Evolutionary conservation across 2,888 invertebrate genomes (phyloP).

Genomic region (Spodoptera picta): DNA sequence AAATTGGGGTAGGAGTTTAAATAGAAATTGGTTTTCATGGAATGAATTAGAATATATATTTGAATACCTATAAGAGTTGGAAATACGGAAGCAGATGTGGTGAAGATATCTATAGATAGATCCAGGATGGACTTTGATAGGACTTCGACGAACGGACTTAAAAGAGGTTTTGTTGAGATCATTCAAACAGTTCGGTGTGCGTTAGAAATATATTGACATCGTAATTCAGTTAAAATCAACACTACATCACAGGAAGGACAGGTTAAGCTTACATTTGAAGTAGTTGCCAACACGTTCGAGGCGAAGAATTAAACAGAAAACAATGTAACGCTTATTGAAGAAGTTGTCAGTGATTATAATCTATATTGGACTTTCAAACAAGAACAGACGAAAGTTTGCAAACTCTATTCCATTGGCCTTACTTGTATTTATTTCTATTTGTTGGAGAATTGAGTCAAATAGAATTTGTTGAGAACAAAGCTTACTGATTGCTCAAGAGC

Average conservation of each 20-base stretch:
- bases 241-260: conserved; percentile 32
- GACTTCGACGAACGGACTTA: not conserved
- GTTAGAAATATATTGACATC: conserved; percentile 35
- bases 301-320: conserved; percentile 36
- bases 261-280: conserved; percentile 46
- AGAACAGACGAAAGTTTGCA: conserved; percentile 1
- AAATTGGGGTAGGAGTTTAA: conserved; percentile 4
- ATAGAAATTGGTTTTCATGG: not conserved
- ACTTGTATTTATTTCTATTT: not conserved
- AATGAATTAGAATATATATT: not conserved
- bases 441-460: conserved; percentile 5
- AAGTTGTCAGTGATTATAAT: conserved; percentile 22
- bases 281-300: conserved; percentile 42
- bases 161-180: not conserved
- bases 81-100: not conserved
- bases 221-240: conserved; percentile 32
- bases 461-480: conserved; percentile 14
- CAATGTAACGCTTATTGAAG: conserved; percentile 40
- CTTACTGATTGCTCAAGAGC: conserved; percentile 33
- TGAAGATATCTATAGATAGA: not conserved
- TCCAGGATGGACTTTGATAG: not conserved
- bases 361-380: conserved; percentile 21
- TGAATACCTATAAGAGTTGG: not conserved
- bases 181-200: not conserved
- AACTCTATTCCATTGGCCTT: conserved; percentile 6